Percentiles rank a stretch among this genome's conserved stretches.
Evolutionary conservation across 2,888 invertebrate genomes (phyloP).

Genomic region (Rhagium mordax): DNA sequence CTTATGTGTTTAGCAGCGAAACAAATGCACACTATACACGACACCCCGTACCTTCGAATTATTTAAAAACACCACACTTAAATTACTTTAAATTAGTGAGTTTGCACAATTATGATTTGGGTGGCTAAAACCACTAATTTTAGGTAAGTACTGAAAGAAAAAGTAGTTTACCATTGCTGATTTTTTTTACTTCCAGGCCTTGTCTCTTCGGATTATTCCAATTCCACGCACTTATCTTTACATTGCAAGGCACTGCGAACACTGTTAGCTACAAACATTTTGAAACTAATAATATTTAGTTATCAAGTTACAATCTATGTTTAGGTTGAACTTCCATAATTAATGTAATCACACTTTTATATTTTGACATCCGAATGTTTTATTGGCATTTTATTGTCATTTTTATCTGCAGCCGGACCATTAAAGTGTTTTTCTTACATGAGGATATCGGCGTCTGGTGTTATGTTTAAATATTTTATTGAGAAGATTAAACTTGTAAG

Average conservation of each 20-base stretch:
- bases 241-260: neutral
- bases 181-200: no score
- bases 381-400: neutral
- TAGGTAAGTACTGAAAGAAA: no score
- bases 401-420: neutral
- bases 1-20: no score
- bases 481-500: neutral
- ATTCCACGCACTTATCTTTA: neutral
- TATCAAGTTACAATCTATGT: slow-evolving; percentile 4
- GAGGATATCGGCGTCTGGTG: neutral
- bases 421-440: neutral
- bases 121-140: no score
- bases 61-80: no score
- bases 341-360: neutral
- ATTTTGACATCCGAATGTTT: neutral
- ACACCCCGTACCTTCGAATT: no score
- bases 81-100: no score
- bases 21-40: no score
- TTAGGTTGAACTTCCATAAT: neutral
- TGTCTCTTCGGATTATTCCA: no score
- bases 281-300: no score
- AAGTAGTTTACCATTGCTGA: no score
- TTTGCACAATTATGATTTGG: no score
- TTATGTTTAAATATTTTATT: neutral
- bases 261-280: neutral